Base-by-base conservation (phyloP, 2,888 invertebrate species). In the Dione juno region DNA sequence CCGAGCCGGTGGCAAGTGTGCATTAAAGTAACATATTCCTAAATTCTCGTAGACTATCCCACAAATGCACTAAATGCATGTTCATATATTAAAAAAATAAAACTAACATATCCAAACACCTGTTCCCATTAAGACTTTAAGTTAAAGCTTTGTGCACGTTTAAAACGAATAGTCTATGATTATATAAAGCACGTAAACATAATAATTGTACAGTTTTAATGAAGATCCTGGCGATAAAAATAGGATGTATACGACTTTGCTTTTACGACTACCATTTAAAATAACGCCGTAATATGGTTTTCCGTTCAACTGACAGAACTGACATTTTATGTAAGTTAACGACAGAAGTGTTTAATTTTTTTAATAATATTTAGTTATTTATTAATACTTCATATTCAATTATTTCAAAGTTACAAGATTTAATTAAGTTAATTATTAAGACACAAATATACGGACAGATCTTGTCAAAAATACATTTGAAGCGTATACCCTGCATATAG, bases 171-270 rank as follows among this genome's bases (percentile, higher is more conserved):
- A 57, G 16, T 57, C 57, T 57, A 57, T 40, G 57, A 57, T 57
- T 57, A 57, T 57, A 57, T 35, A 6, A 54, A 54, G 9, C 16
- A 57, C 16, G n/a, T 54, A 40, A 16, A 57, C 57, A 57, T 57
- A 57, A 54, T 35, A 54, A 57, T 57, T 40, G 37, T 54, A 54
- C 37, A 11, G 37, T 40, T 40, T 57, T 57, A 57, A 57, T 57
- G 57, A 57, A 57, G 57, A 16, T 57, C 16, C 57, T 57, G 37
- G 57, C 37, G 11, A 40, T 57, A 57, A 57, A 57, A 57, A 57
- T 57, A 40, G 16, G 16, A 57, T 14, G 37, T 40, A 40, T 37
- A 57, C 37, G 57, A 57, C 37, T 40, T 7, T n/a, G n/a, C 6
- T 11, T 16, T 40, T 37, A 37, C 57, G 16, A 57, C 14, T 57